A percentile compares a stretch with the other conserved stretches of the same genome.
Evolutionary conservation across 2,888 invertebrate species (phyloP).

Genomic region (Scaptomyza flava): DNA sequence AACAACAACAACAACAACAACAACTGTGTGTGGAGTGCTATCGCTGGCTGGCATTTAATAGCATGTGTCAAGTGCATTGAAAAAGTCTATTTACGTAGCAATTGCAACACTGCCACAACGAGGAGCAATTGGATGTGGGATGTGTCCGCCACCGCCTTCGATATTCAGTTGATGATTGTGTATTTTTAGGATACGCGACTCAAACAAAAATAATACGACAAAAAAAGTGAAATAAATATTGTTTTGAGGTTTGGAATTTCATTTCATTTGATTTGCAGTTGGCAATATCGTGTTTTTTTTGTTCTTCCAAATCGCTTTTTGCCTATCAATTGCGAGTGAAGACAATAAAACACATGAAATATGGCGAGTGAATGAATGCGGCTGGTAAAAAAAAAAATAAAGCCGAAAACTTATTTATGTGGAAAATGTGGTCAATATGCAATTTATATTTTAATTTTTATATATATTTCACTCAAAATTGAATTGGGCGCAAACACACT

Average conservation of each 20-base stretch:
- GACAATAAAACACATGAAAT: conserved; percentile 6
- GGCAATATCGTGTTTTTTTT: conserved; percentile 1
- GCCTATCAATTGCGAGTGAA: conserved; percentile 2
- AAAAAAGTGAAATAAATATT: conserved; percentile 27
- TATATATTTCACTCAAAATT: conserved; percentile 15
- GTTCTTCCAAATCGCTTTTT: conserved; percentile 1
- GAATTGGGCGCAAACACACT: conserved; percentile 20
- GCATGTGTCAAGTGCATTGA: conserved; percentile 80
- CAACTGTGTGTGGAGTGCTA: conserved; percentile 12
- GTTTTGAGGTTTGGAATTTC: conserved; percentile 50
- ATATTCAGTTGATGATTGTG: conserved; percentile 41
- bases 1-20: neutral
- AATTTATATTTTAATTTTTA: conserved; percentile 41
- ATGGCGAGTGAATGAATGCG: conserved; percentile 2
- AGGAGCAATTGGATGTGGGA: neutral
- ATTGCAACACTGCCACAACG: conserved; percentile 55
- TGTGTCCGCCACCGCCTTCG: conserved; percentile 5
- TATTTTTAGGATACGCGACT: conserved; percentile 13
- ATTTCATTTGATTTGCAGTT: conserved; percentile 42
- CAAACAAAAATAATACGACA: conserved; percentile 13
- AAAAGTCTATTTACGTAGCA: conserved; percentile 79
- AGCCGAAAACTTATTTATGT: conserved; percentile 33
- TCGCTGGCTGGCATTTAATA: conserved; percentile 75
- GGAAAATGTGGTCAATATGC: conserved; percentile 65
- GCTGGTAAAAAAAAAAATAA: conserved; percentile 6